These are phyloP conservation scores for Coleophora deauratella DNA, from an alignment of 2,888 invertebrate genomes.

Conservation along the genomic window DNA sequence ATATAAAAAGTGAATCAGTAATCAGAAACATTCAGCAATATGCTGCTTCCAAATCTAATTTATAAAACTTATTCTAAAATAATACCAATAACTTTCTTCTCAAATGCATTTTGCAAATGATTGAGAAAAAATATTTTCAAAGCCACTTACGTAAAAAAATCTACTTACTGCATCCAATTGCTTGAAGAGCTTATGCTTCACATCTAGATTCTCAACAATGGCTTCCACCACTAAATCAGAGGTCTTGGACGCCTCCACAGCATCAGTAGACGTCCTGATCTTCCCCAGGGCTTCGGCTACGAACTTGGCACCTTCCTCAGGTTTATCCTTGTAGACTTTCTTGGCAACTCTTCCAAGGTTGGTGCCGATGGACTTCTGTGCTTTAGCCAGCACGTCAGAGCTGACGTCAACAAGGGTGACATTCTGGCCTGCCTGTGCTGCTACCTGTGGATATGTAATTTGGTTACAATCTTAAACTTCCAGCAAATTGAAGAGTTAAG, in stretches of 20 bases:
- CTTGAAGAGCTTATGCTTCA: conserved; percentile 84
- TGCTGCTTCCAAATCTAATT: no score
- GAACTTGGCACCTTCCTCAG: conserved; percentile 78
- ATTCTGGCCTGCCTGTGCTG: conserved; percentile 87
- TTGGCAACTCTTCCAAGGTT: conserved; percentile 85
- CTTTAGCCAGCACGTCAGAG: conserved; percentile 80
- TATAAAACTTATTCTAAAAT: no score
- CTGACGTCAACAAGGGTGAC: conserved; percentile 88
- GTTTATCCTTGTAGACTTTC: conserved; percentile 81
- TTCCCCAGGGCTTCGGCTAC: conserved; percentile 75
- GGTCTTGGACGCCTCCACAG: conserved; percentile 74
- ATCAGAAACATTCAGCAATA: no score
- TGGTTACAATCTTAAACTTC: not conserved
- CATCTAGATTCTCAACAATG: conserved; percentile 86
- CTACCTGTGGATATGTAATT: conserved; percentile 76
- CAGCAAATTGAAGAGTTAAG: not conserved
- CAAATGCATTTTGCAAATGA: no score
- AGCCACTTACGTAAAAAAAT: no score
- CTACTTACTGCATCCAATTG: conserved; percentile 77
- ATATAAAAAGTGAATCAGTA: no score
- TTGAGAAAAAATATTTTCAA: no score
- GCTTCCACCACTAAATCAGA: conserved; percentile 89
- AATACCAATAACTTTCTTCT: no score
- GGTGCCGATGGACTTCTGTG: conserved; percentile 79
- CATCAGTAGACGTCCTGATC: conserved; percentile 76